A percentile compares a stretch with the other conserved stretches of the same genome.
phyloP scores from a whole-genome alignment of 2,113 vertebrate species.

The Ibidorhyncha struthersii region DNA sequence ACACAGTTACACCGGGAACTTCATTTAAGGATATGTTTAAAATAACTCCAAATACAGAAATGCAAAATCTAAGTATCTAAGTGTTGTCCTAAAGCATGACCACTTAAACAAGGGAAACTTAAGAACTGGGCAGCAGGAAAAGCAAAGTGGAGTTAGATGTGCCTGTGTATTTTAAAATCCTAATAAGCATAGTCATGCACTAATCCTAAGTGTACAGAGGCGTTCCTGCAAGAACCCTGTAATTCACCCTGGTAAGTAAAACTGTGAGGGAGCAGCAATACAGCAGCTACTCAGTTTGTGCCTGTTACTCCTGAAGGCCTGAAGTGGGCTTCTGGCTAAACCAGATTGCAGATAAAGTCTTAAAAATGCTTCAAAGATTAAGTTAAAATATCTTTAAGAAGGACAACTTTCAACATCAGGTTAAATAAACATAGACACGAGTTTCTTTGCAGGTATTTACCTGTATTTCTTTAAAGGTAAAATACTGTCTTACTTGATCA shows the following conservation, averaged over 20 bases:
- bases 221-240: not conserved
- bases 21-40: not conserved
- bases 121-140: not conserved
- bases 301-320: not conserved
- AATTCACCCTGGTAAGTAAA: not conserved
- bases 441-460: not conserved
- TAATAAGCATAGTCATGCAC: accelerated
- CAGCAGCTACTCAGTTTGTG: not conserved
- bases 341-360: not conserved
- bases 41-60: not conserved
- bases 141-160: not conserved
- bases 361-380: not conserved
- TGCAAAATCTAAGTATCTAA: not conserved
- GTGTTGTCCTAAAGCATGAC: not conserved
- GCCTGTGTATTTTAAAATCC: not conserved
- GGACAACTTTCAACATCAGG: not conserved
- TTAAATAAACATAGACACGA: not conserved
- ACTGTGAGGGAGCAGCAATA: not conserved
- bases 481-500: not conserved
- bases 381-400: not conserved
- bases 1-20: not conserved
- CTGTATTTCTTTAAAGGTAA: not conserved
- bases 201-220: not conserved
- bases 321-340: not conserved
- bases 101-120: not conserved